Evolutionary conservation across 2,797 vertebrate genomes (phyloP).

Genomic region (Liasis olivaceus): DNA sequence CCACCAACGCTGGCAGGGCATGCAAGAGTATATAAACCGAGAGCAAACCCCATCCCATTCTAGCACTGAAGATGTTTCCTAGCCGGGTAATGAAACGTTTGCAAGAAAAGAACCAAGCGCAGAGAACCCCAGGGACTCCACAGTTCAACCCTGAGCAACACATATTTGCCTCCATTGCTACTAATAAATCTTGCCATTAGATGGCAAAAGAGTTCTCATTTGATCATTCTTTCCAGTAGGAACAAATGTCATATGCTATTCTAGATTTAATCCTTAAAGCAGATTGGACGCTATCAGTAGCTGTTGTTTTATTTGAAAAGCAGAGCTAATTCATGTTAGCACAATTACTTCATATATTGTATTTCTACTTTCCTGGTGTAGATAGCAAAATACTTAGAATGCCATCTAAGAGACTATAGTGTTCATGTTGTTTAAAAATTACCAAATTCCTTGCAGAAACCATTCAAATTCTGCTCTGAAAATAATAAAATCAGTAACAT

Average conservation of each 20-base stretch:
- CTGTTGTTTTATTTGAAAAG: not conserved
- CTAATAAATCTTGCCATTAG: not conserved
- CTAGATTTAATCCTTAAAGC: slow-evolving; percentile 5
- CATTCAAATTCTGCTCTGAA: not conserved
- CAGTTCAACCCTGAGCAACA: no score
- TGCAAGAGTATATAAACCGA: no score
- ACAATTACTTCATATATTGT: not conserved
- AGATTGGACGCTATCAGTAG: not conserved
- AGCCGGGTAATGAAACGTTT: no score
- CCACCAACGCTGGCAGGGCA: no score
- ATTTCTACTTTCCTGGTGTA: not conserved
- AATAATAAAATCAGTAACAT: not conserved
- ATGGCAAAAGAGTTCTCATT: not conserved
- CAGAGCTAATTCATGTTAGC: not conserved
- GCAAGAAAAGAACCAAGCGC: no score
- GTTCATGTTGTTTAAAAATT: not conserved
- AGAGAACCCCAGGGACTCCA: no score
- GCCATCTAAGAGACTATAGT: not conserved
- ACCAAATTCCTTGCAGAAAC: not conserved
- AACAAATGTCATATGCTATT: not conserved
- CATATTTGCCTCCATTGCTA: no score
- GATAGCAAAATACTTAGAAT: not conserved
- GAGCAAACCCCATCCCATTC: no score
- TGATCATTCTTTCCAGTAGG: not conserved
- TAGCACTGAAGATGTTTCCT: no score